These are phyloP conservation scores for Laticauda colubrina DNA, from an alignment of 2,113 vertebrate species.

Conservation along the genomic window DNA sequence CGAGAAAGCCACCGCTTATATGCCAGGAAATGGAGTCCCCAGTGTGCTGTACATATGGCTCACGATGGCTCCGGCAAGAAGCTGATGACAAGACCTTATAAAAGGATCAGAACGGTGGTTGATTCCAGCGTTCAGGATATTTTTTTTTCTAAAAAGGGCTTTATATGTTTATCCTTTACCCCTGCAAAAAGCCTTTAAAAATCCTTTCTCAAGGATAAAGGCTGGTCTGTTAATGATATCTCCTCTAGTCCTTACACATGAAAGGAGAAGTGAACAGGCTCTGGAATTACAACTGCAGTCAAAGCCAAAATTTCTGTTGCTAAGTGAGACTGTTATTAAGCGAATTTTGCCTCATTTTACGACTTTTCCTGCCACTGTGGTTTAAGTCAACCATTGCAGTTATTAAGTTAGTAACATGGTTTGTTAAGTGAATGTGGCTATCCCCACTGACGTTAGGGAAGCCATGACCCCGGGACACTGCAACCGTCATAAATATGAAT, in stretches of 20 bases:
- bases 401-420: too few species aligned
- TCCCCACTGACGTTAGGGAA: too few species aligned
- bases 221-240: not conserved
- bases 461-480: too few species aligned
- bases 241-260: not conserved
- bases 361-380: too few species aligned
- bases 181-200: not conserved
- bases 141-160: not conserved
- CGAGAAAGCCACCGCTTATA: not conserved
- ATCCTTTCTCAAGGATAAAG: not conserved
- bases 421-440: too few species aligned
- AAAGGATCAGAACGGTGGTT: not conserved
- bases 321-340: too few species aligned
- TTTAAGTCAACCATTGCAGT: too few species aligned
- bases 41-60: not conserved
- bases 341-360: too few species aligned
- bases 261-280: not conserved
- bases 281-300: not conserved
- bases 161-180: not conserved
- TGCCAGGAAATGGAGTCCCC: not conserved
- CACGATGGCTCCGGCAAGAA: not conserved
- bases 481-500: too few species aligned
- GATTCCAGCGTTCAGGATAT: not conserved
- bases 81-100: not conserved
- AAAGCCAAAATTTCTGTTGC: not conserved